phyloP scores from a whole-genome alignment of 2,797 vertebrate genomes.

The Gadopsis bispinosus region DNA sequence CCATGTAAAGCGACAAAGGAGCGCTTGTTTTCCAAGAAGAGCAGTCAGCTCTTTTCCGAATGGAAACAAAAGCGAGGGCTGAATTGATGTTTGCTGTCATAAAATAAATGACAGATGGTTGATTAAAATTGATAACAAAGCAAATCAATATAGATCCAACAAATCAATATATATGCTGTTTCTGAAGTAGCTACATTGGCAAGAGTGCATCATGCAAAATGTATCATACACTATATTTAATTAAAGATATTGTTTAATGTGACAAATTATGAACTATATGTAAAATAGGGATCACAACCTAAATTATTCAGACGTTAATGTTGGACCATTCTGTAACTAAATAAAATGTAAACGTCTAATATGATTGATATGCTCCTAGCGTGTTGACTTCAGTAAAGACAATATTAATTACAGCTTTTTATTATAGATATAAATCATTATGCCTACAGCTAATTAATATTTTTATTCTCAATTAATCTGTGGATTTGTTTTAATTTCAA shows the following conservation, averaged over 20 bases:
- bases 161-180: not conserved
- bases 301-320: not conserved
- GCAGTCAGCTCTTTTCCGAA: slow-evolving; percentile 14
- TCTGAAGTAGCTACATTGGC: not conserved
- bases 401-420: not conserved
- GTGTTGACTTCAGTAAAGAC: not conserved
- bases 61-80: not conserved
- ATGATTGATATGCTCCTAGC: not conserved
- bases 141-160: not conserved
- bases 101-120: slow-evolving; percentile 40
- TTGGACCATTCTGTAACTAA: not conserved
- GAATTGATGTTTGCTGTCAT: slow-evolving; percentile 63
- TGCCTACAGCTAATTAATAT: not conserved
- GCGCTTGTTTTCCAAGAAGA: slow-evolving; percentile 52
- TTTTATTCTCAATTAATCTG: not conserved
- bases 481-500: not conserved
- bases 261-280: not conserved
- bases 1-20: slow-evolving; percentile 64
- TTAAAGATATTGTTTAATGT: not conserved
- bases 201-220: not conserved
- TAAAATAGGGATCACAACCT: not conserved
- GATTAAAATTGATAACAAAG: slow-evolving; percentile 10
- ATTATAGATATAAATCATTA: not conserved
- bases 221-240: not conserved
- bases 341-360: not conserved